Evolutionary conservation across 1,140 invertebrate species (phyloP), one percentile per base, ranked within the genome.

Genomic region (Meloidogyne floridensis): DNA sequence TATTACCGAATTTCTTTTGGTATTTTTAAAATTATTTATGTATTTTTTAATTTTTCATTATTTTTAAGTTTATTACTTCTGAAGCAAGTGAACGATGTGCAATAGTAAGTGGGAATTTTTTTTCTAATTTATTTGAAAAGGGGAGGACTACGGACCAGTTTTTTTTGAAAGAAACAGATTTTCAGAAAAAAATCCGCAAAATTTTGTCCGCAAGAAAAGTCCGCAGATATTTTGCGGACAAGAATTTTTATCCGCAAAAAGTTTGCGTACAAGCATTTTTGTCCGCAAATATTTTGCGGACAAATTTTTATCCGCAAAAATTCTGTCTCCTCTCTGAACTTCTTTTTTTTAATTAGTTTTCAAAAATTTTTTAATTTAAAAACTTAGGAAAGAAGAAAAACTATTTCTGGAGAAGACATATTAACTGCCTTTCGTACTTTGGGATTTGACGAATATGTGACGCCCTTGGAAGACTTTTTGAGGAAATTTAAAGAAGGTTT

Each of bases 401-500:
- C 98, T 2, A 98, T 99, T 42, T 99, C 98, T 87, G 97, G 97
- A 81, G 98, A 99, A 92, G 96, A 98, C 92, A 73, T 89, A 3
- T 56, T 89, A 0, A 75, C 95, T 91, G 97, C 98, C 0, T 97
- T 99, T 94, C 95, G 95, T 71, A 94, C 94, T 4, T 92, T 99
- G 15, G 97, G 97, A 11, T 99, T 99, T 91, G 97, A 99, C 88
- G 98, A 96, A 91, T 99, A 99, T 91, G 94, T 99, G 15, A 97
- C 98, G 88, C 96, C 97, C 0, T 91, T 99, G 32, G 98, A 97
- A 92, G 90, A 96, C 20, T 99, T 98, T 91, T 91, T 99, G 51
- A 95, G 97, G 91, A 98, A 98, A 91, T 99, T 98, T 90, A 93
- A 97, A 91, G 96, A 98, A 91, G 94, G 86, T 70, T 83, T 81